phyloP scores from a whole-genome alignment of 2,113 vertebrate genomes.

The Alexandromys fortis region DNA sequence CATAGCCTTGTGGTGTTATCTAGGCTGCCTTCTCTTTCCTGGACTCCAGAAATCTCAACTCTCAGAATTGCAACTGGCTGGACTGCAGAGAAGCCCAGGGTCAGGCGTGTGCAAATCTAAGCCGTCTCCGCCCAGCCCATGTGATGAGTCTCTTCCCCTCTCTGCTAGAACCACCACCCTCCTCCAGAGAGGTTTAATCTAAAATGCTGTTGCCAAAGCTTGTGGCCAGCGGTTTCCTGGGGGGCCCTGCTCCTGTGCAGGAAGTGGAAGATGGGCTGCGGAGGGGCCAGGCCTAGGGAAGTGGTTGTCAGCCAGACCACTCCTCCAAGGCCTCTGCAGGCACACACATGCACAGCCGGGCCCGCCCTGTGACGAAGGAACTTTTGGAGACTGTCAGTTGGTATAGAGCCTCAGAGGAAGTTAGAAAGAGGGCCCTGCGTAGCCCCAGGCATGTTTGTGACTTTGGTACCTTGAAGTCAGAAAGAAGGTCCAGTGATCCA shows the following conservation, averaged over 20 bases:
- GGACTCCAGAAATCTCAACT: neutral
- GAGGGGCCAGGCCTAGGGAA: constrained; percentile 44
- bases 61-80: neutral
- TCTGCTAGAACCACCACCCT: neutral
- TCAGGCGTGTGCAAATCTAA: neutral
- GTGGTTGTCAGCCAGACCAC: constrained; percentile 29
- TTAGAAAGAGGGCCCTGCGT: neutral
- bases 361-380: neutral
- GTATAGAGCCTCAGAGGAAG: constrained; percentile 37
- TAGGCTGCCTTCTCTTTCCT: neutral
- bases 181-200: constrained; percentile 21
- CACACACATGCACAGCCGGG: neutral
- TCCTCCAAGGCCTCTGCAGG: neutral
- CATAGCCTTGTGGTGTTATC: neutral
- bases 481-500: neutral
- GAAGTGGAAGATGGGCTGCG: constrained; percentile 48
- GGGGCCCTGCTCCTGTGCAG: constrained; percentile 54
- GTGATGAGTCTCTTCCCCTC: neutral
- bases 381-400: constrained; percentile 5
- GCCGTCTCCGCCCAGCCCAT: neutral
- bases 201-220: constrained; percentile 32
- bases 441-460: neutral
- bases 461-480: neutral
- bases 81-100: neutral
- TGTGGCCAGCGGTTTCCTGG: constrained; percentile 71